These are phyloP conservation scores for Desmodus rotundus DNA, from an alignment of 2,113 vertebrate genomes.

Conservation along the genomic window DNA sequence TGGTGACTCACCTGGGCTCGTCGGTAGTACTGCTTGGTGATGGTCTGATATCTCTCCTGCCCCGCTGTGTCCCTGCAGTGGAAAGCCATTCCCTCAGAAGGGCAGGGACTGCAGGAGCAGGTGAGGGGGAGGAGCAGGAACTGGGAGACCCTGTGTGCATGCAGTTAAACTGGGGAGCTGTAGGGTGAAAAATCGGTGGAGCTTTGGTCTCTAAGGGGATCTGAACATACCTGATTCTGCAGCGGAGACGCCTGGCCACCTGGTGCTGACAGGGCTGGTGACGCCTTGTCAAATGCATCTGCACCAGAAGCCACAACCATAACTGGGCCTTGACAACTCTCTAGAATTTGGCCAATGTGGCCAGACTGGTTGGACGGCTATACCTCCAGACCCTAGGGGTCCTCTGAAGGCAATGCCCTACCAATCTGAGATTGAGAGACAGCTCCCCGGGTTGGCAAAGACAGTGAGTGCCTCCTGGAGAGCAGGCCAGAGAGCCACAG, in stretches of 20 bases:
- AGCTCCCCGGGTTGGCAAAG: background rate
- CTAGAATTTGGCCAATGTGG: background rate
- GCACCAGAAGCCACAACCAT: background rate
- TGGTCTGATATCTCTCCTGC: slow-evolving; percentile 98
- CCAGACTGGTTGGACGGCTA: background rate
- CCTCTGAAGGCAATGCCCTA: background rate
- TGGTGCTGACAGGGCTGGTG: background rate
- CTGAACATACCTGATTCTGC: background rate
- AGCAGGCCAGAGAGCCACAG: slow-evolving; percentile 11
- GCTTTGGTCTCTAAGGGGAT: background rate
- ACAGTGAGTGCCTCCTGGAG: background rate
- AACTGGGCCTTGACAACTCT: background rate
- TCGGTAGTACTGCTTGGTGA: slow-evolving; percentile 99
- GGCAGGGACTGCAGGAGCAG: background rate
- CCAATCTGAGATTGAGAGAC: background rate
- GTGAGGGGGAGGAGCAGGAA: background rate
- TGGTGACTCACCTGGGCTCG: slow-evolving; percentile 89
- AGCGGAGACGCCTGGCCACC: background rate
- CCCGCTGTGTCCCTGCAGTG: slow-evolving; percentile 94
- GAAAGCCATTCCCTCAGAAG: slow-evolving; percentile 53
- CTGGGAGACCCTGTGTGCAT: background rate
- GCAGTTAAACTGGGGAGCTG: background rate
- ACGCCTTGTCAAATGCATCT: background rate
- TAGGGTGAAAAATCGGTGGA: background rate
- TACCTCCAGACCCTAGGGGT: background rate